These are phyloP conservation scores for Picathartes gymnocephalus DNA, from an alignment of 2,113 vertebrate genomes.

Conservation along the genomic window DNA sequence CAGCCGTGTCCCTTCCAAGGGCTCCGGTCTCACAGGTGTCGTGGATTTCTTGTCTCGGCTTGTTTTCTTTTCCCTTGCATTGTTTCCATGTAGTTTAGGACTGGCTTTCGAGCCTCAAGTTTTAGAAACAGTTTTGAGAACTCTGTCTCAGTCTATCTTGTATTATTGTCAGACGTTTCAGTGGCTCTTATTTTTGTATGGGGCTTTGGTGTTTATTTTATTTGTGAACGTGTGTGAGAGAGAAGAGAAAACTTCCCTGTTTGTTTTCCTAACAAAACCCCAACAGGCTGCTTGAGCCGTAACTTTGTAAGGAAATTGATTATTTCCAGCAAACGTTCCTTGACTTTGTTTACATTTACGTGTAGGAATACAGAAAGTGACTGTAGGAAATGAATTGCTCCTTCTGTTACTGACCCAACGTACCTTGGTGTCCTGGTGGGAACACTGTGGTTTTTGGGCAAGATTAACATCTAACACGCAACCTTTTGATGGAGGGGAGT, in stretches of 20 bases:
- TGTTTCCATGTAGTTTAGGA: background rate
- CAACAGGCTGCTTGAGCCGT: accelerated
- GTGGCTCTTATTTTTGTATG: background rate
- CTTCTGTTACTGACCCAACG: background rate
- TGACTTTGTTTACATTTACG: background rate
- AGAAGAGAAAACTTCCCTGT: background rate
- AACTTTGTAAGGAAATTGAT: background rate
- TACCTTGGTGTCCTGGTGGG: background rate
- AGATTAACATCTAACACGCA: background rate
- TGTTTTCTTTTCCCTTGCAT: accelerated
- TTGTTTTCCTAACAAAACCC: background rate
- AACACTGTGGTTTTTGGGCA: background rate
- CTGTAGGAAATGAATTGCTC: background rate
- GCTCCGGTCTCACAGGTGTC: background rate
- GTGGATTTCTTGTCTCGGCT: background rate
- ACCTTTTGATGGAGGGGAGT: background rate
- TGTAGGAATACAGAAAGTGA: background rate
- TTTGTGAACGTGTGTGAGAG: accelerated
- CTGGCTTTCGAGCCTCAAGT: background rate
- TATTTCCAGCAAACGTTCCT: background rate
- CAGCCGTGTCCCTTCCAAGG: background rate
- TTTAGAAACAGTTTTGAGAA: background rate
- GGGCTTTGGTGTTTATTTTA: background rate
- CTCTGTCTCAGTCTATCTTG: background rate
- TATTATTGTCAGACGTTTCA: background rate